A percentile compares a stretch with the other conserved stretches of the same genome.
phyloP scores from a whole-genome alignment of 1,140 invertebrate species.

The Drosophila sechellia region DNA sequence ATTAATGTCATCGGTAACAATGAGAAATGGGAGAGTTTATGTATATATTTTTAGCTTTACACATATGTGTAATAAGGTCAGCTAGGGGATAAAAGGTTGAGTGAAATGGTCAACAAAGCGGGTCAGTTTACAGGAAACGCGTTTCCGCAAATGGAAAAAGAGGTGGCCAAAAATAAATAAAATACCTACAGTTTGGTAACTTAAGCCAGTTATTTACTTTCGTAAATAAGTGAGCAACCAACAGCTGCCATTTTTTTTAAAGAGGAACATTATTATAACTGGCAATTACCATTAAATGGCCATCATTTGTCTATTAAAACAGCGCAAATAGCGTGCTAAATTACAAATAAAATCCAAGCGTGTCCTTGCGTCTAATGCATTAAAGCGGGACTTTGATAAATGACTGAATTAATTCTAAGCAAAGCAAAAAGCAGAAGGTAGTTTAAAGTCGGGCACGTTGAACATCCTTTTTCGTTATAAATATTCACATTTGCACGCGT shows the following conservation, averaged over 20 bases:
- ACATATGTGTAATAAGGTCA: conserved; percentile 58
- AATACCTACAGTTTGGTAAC: neutral
- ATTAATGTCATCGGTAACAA: conserved; percentile 48
- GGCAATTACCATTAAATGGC: conserved; percentile 62
- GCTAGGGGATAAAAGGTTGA: conserved; percentile 35
- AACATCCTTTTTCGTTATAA: conserved; percentile 24
- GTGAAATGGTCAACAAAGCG: neutral
- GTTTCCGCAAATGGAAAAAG: conserved; percentile 4
- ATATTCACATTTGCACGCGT: conserved; percentile 45
- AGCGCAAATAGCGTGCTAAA: conserved; percentile 49
- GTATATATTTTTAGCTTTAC: conserved; percentile 48
- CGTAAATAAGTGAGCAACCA: too few species aligned
- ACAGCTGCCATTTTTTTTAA: too few species aligned
- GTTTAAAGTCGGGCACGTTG: conserved; percentile 8
- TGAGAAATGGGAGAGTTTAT: conserved; percentile 24
- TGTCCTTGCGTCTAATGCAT: conserved; percentile 10
- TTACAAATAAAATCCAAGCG: conserved; percentile 14
- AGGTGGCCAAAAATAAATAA: too few species aligned
- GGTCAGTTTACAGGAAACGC: conserved; percentile 65
- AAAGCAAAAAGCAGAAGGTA: neutral
- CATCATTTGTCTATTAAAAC: conserved; percentile 56
- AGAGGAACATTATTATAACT: conserved; percentile 35
- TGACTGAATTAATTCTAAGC: conserved; percentile 23
- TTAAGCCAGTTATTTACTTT: neutral
- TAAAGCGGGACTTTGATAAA: conserved; percentile 52